phyloP scores from a whole-genome alignment of 1,140 invertebrate genomes.

The Berghia stephanieae region DNA sequence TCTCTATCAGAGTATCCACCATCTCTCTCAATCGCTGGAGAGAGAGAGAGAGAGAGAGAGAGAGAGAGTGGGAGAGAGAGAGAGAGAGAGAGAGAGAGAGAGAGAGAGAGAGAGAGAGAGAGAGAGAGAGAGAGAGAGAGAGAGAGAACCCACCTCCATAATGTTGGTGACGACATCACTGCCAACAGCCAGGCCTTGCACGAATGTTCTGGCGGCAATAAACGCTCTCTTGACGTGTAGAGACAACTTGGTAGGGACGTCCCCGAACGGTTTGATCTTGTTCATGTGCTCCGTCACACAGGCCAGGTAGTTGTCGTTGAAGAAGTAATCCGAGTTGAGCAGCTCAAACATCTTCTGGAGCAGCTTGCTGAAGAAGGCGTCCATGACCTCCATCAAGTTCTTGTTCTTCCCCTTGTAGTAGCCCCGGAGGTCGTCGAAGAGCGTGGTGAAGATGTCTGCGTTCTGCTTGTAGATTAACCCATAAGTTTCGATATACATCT shows the following conservation, averaged over 20 bases:
- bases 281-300: conserved; percentile 92
- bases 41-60: no score
- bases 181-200: conserved; percentile 84
- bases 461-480: conserved; percentile 95
- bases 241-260: conserved; percentile 89
- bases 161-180: conserved; percentile 85
- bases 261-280: conserved; percentile 91
- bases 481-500: conserved; percentile 94
- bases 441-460: conserved; percentile 87
- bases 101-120: conserved; percentile 19
- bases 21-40: no score
- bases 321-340: conserved; percentile 88
- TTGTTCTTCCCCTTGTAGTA: conserved; percentile 82
- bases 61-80: no score
- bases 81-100: neutral
- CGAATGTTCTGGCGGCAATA: conserved; percentile 91
- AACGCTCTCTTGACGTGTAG: conserved; percentile 90
- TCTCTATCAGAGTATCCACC: no score
- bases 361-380: conserved; percentile 90
- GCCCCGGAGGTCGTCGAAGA: conserved; percentile 88
- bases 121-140: conserved; percentile 12
- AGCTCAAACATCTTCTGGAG: conserved; percentile 96
- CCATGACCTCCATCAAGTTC: conserved; percentile 85
- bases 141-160: conserved; percentile 75
- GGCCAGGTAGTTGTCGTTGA: conserved; percentile 83